Evolutionary conservation across 2,888 invertebrate species (phyloP).

Genomic region (Azorinus chamasolen): DNA sequence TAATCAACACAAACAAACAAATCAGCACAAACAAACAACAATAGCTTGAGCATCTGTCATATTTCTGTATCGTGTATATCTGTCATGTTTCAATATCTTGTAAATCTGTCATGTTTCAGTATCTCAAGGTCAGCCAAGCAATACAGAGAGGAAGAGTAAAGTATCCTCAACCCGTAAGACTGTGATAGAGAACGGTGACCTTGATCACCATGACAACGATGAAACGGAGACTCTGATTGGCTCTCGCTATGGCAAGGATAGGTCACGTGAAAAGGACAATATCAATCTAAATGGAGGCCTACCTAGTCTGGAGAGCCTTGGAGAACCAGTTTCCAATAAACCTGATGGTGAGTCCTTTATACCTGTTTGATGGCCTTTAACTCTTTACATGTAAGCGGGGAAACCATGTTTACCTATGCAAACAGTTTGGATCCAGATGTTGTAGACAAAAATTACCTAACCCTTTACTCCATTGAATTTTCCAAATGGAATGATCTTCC

Average conservation of each 20-base stretch:
- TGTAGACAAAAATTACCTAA: too few species aligned
- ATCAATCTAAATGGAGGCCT: slow-evolving; percentile 60
- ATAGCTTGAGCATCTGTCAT: too few species aligned
- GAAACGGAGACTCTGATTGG: slow-evolving; percentile 75
- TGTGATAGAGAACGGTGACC: slow-evolving; percentile 73
- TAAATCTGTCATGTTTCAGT: not conserved
- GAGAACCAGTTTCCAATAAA: slow-evolving; percentile 69
- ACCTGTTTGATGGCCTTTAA: too few species aligned
- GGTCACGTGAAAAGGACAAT: slow-evolving; percentile 63
- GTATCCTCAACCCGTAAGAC: slow-evolving; percentile 74
- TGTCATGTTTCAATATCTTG: too few species aligned
- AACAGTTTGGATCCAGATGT: too few species aligned
- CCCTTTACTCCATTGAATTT: too few species aligned
- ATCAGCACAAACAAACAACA: too few species aligned
- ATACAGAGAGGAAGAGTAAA: slow-evolving; percentile 72
- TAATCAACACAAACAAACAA: too few species aligned
- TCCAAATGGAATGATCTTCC: too few species aligned
- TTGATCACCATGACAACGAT: slow-evolving; percentile 71
- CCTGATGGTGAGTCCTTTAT: slow-evolving; percentile 62
- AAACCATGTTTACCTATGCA: too few species aligned
- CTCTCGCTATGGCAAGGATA: slow-evolving; percentile 74
- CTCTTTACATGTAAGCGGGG: too few species aligned
- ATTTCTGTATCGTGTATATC: too few species aligned
- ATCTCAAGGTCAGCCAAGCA: slow-evolving; percentile 17
- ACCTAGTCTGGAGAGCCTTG: slow-evolving; percentile 68